phyloP scores from a whole-genome alignment of 2,113 vertebrate species.

The Axis porcinus region DNA sequence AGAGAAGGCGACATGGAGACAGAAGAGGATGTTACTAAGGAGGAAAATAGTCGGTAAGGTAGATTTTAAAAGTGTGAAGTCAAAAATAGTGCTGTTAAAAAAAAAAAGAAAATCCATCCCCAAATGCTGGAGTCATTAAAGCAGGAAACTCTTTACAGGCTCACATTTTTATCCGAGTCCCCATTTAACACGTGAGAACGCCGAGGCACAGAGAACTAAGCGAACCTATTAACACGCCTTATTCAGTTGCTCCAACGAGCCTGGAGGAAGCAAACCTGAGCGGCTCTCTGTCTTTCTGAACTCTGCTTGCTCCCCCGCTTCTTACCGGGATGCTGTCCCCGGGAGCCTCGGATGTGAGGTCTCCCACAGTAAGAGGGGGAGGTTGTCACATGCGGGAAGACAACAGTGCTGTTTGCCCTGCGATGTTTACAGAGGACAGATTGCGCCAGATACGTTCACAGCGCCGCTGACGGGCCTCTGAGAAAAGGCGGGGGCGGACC shows the following conservation, averaged over 20 bases:
- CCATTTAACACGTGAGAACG: background rate
- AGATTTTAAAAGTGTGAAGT: background rate
- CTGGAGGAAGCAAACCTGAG: background rate
- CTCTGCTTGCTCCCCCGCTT: background rate
- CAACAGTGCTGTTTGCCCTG: conserved; percentile 30
- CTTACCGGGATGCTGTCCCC: background rate
- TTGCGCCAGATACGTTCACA: background rate
- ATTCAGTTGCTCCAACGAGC: background rate
- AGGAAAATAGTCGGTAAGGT: background rate
- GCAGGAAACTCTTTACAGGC: background rate
- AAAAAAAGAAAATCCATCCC: background rate
- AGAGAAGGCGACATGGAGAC: background rate
- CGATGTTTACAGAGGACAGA: conserved; percentile 46
- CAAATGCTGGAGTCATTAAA: background rate
- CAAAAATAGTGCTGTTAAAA: background rate
- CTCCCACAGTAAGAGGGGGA: background rate
- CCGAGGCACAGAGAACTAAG: background rate
- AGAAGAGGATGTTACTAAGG: accelerated
- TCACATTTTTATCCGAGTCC: background rate
- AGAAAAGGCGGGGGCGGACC: background rate
- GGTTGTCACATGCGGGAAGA: conserved; percentile 40
- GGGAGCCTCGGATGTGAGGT: background rate
- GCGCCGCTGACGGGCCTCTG: background rate
- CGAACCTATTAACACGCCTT: background rate
- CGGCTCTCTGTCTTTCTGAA: background rate